phyloP scores from a whole-genome alignment of 1,140 invertebrate genomes.

The Ladona fulva region DNA sequence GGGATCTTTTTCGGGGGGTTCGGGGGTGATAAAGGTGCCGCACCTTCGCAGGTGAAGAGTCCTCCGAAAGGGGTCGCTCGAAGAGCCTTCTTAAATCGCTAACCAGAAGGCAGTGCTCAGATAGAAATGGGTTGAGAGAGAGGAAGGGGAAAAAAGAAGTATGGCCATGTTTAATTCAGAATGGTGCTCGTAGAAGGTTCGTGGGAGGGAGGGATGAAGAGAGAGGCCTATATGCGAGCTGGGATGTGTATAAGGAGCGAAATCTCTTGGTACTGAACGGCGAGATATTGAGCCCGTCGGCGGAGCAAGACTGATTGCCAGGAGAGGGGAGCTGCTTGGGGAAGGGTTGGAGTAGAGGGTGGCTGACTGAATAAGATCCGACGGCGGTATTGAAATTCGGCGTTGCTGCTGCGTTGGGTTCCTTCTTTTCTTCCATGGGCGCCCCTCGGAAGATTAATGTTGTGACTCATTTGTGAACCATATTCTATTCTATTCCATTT shows the following conservation, averaged over 20 bases:
- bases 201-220: neutral
- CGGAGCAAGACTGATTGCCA: neutral
- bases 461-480: neutral
- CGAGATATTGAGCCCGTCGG: slow-evolving; percentile 1
- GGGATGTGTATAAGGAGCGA: neutral
- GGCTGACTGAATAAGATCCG: neutral
- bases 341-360: neutral
- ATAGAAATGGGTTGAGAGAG: no score
- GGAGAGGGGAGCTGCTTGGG: neutral
- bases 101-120: no score
- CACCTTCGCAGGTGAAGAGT: no score
- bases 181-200: neutral
- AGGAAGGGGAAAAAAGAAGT: neutral
- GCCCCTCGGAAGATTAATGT: neutral
- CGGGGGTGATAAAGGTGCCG: no score
- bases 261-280: neutral
- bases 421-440: neutral
- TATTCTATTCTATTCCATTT: neutral
- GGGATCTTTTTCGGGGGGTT: no score
- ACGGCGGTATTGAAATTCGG: neutral
- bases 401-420: neutral
- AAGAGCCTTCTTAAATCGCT: no score
- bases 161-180: slow-evolving; percentile 5
- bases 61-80: no score
- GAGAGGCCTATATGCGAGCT: neutral